Conservation (phyloP, 2,113 vertebrate species). For the Sebastes schlegelii region DNA sequence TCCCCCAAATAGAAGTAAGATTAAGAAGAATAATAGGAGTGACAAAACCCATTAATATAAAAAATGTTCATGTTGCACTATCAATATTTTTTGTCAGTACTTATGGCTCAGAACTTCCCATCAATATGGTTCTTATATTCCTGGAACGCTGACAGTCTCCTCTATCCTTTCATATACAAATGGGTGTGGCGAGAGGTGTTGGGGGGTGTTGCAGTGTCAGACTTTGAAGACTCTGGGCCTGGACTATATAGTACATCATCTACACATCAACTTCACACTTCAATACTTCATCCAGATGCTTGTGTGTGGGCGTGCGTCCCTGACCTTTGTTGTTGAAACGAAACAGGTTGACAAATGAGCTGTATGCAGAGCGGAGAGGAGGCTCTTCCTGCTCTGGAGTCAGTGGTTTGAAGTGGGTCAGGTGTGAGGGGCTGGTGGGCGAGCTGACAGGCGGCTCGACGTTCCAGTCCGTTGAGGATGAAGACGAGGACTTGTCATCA, state of each 20-base stretch:
- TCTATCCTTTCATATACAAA: too few relatives aligned
- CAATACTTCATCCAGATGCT: too few relatives aligned
- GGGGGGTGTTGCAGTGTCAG: neutral
- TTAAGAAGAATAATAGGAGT: neutral
- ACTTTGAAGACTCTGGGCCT: neutral
- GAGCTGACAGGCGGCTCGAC: slow-evolving; percentile 85
- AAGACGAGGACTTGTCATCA: slow-evolving; percentile 88
- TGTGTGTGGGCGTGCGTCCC: neutral
- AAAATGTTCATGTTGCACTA: too few relatives aligned
- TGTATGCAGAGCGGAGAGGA: slow-evolving; percentile 96
- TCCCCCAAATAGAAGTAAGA: too few relatives aligned
- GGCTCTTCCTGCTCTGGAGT: slow-evolving; percentile 98
- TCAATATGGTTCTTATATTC: too few relatives aligned
- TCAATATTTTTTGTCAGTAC: too few relatives aligned
- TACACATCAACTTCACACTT: neutral
- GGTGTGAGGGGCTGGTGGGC: slow-evolving; percentile 92
- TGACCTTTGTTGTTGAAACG: slow-evolving; percentile 97
- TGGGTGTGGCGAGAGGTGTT: too few relatives aligned
- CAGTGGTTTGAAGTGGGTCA: slow-evolving; percentile 98
- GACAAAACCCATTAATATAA: neutral
- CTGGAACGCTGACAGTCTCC: too few relatives aligned
- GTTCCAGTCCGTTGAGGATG: slow-evolving; percentile 88
- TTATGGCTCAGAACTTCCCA: too few relatives aligned
- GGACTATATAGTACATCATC: neutral
- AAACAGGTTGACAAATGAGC: slow-evolving; percentile 98